A percentile compares a stretch with the other conserved stretches of the same genome.
Evolutionary conservation across 2,113 vertebrate genomes (phyloP).

Genomic region (Alouatta palliata): DNA sequence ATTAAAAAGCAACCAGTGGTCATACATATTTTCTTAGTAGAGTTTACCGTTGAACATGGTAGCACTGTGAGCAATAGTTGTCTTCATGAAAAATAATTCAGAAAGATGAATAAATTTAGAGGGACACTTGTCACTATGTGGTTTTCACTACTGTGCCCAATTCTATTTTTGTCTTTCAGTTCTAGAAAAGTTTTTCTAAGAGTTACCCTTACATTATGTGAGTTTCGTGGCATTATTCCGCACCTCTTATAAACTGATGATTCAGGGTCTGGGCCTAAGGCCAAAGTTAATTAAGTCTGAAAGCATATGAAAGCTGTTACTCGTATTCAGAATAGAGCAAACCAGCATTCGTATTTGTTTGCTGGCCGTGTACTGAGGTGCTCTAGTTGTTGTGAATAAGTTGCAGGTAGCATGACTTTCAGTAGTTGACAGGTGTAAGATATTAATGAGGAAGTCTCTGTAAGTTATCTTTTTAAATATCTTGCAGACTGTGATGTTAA

Average conservation of each 20-base stretch:
- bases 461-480: neutral
- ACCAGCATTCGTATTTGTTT: neutral
- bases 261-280: constrained; percentile 25
- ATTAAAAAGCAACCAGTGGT: neutral
- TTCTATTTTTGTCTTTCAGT: neutral
- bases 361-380: neutral
- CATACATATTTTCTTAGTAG: neutral
- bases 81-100: constrained; percentile 28
- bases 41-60: neutral
- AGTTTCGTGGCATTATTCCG: neutral
- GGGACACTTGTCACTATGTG: neutral
- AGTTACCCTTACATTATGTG: neutral
- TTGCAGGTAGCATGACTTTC: neutral
- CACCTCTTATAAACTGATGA: neutral
- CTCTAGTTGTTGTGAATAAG: neutral
- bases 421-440: neutral
- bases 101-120: neutral
- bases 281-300: constrained; percentile 41
- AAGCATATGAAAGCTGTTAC: constrained; percentile 45
- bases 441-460: neutral
- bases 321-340: neutral
- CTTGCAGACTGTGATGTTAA: neutral
- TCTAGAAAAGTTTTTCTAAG: neutral
- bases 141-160: neutral
- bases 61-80: neutral